Evolutionary conservation across 2,113 vertebrate genomes (phyloP).

Genomic region (Pitta sordida): DNA sequence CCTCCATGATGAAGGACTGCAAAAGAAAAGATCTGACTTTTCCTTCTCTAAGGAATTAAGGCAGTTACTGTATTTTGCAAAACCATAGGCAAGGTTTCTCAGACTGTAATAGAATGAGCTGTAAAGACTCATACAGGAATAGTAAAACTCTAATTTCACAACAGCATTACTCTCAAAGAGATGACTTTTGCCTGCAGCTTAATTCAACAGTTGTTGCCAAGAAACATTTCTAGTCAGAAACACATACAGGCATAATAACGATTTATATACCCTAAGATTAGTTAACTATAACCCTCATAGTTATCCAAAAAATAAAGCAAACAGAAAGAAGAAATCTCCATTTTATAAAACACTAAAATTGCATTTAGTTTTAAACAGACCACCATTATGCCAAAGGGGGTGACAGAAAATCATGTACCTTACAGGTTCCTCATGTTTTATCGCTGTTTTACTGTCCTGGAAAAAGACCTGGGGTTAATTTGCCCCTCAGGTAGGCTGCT

Average conservation of each 20-base stretch:
- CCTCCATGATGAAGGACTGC: background rate
- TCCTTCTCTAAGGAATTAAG: background rate
- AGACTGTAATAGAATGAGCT: background rate
- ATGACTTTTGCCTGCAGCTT: slow-evolving; percentile 9
- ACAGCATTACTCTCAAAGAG: background rate
- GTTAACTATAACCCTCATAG: background rate
- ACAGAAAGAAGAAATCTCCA: background rate
- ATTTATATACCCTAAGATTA: background rate
- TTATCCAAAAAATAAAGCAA: background rate
- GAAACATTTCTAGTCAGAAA: slow-evolving; percentile 12
- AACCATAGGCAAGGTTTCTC: background rate
- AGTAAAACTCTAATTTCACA: background rate
- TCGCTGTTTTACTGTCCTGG: background rate
- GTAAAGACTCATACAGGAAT: background rate
- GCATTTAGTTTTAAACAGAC: background rate
- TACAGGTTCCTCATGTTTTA: background rate
- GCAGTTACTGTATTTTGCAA: background rate
- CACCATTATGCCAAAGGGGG: background rate
- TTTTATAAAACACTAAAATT: background rate
- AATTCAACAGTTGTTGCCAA: slow-evolving; percentile 20
- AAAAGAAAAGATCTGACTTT: background rate
- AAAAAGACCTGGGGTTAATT: background rate
- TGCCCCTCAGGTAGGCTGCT: background rate
- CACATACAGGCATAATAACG: background rate
- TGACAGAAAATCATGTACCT: background rate